phyloP scores from a whole-genome alignment of 2,888 invertebrate genomes.

The Synanthedon formicaeformis region DNA sequence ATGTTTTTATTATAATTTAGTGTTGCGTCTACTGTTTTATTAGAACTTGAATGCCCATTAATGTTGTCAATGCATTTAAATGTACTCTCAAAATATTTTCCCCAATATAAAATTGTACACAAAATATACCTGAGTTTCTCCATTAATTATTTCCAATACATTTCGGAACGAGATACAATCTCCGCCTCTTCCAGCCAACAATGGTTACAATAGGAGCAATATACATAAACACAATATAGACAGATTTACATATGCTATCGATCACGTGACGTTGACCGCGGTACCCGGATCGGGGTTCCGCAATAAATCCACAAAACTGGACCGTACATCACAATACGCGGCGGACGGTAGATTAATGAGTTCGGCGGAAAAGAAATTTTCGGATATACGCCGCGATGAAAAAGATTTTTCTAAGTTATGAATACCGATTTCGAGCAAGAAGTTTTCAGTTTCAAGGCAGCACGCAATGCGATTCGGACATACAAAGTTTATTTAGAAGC shows the following conservation, averaged over 20 bases:
- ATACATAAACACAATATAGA: neutral
- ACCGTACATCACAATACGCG: slow-evolving; percentile 21
- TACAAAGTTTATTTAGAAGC: too few species aligned
- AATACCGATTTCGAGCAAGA: neutral
- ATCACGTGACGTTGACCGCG: slow-evolving; percentile 35
- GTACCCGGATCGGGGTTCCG: slow-evolving; percentile 27
- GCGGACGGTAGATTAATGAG: slow-evolving; percentile 32
- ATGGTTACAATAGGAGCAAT: neutral
- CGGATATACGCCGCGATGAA: slow-evolving; percentile 7
- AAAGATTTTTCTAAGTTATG: neutral
- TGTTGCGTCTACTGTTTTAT: too few species aligned
- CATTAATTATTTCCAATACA: neutral
- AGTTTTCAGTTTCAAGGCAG: too few species aligned
- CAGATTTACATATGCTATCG: slow-evolving; percentile 30
- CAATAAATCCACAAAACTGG: slow-evolving; percentile 34
- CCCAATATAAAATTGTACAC: too few species aligned
- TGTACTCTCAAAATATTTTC: too few species aligned
- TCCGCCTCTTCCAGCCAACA: neutral
- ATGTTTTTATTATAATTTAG: too few species aligned
- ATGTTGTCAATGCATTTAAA: too few species aligned
- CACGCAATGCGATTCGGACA: too few species aligned
- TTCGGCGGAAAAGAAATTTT: slow-evolving; percentile 28
- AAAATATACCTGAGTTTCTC: neutral
- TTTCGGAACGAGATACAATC: neutral
- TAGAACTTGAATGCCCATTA: too few species aligned